Evolutionary conservation across 2,888 invertebrate species (phyloP), one percentile per base, ranked within the genome.

Genomic region (Buathra laborator): DNA sequence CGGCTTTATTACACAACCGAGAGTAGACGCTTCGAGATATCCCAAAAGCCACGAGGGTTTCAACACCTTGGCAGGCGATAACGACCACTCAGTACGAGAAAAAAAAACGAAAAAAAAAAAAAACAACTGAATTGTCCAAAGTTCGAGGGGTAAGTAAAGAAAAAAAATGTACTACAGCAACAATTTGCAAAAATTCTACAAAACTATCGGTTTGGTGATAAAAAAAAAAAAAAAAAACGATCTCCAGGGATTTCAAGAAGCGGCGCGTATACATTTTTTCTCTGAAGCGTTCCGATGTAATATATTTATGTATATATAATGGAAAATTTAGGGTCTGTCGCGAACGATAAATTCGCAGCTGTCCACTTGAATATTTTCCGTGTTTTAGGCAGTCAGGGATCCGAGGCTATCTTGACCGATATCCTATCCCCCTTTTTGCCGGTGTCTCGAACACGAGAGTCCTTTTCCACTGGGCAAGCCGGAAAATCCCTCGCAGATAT

Each of bases 351-450:
- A 94, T 94, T 93, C 92, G 90, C 92, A 91, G 92, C 93, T 92
- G 93, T 94, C 93, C 92, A 92, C 93, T 94, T 91, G 92, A 94
- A 93, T 94, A 94, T 94, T 94, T 94, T 93, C 92, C 93, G 90
- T 93, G 90, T 93, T 93, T 92, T 92, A 92, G 92, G 91, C 90
- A 90, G 91, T 90, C 91, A 91, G 89, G 91, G 90, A 91, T 88
- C 91, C 90, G 90, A 89, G 90, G 91, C 92, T 93, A 93, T 93
- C 93, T 93, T 93, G 93, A 93, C 93, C 93, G 89, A 89, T 89
- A 89, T 86, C 88, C 87, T 90, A 14, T 32, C 91, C 91, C 92
- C 76, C 80, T 81, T 70, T 62, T 62, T 32, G n/a, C 62, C 70
- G 82, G 81, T 80, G 82, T 75, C 78, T 76, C 82, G 76, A 37